Evolutionary conservation across 2,113 vertebrate species (phyloP).

Genomic region (Paradoxurus hermaphroditus): DNA sequence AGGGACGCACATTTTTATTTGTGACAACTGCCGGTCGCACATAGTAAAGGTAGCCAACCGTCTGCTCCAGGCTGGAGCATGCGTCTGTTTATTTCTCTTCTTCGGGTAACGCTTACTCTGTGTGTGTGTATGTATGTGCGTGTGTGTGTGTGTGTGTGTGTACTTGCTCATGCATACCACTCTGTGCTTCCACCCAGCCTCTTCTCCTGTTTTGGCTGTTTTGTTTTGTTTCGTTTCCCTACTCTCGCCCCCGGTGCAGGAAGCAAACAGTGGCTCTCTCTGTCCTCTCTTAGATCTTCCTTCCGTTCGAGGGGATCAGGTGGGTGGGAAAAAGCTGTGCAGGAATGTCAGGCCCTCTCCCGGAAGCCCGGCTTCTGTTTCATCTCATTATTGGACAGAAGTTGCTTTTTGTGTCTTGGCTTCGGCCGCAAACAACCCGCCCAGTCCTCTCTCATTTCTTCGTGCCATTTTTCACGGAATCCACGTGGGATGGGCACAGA

Average conservation of each 20-base stretch:
- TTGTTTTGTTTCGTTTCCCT: constrained; percentile 58
- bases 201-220: constrained; percentile 12
- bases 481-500: constrained; percentile 56
- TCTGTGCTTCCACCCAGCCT: neutral
- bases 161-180: rapidly evolving
- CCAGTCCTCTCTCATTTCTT: constrained; percentile 76
- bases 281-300: constrained; percentile 69
- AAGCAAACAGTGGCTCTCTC: constrained; percentile 66
- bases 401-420: constrained; percentile 70
- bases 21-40: neutral
- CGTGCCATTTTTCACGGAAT: constrained; percentile 66
- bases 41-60: neutral
- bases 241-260: constrained; percentile 27
- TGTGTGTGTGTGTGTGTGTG: neutral
- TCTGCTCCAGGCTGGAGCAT: neutral
- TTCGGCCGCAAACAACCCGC: constrained; percentile 85
- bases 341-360: constrained; percentile 78
- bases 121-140: neutral
- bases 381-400: constrained; percentile 76
- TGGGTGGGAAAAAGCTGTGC: constrained; percentile 82
- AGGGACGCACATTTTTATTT: neutral
- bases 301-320: constrained; percentile 74
- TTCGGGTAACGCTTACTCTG: neutral
- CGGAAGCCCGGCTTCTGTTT: constrained; percentile 76
- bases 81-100: neutral